Percentiles rank a stretch among this genome's conserved stretches.
phyloP scores from a whole-genome alignment of 2,888 invertebrate genomes.

The Pinctada fucata region DNA sequence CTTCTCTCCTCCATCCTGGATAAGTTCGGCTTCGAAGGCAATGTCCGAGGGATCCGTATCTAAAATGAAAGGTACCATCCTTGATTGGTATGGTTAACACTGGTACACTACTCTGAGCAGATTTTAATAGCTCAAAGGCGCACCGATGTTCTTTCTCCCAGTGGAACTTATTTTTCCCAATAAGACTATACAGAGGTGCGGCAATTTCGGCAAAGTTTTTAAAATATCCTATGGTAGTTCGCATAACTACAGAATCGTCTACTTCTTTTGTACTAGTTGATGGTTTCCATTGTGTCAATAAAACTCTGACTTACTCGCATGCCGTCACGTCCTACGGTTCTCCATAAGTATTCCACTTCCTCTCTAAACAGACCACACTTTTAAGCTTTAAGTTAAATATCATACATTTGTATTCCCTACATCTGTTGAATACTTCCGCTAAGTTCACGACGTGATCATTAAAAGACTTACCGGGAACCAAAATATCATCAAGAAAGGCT shows the following conservation, averaged over 20 bases:
- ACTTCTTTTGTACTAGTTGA: constrained; percentile 37
- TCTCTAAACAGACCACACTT: constrained; percentile 44
- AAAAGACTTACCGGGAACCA: constrained; percentile 39
- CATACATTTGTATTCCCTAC: constrained; percentile 23
- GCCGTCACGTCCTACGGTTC: constrained; percentile 27
- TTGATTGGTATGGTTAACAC: constrained; percentile 9
- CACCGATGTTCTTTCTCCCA: constrained; percentile 30
- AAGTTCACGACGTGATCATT: constrained; percentile 38
- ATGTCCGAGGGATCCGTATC: constrained; percentile 38
- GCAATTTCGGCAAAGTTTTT: constrained; percentile 37
- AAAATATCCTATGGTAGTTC: constrained; percentile 39
- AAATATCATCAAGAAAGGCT: constrained; percentile 45
- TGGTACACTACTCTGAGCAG: background rate
- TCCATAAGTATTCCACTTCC: constrained; percentile 44
- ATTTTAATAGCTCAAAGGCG: constrained; percentile 30
- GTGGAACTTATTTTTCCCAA: constrained; percentile 32
- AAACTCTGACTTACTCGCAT: constrained; percentile 12
- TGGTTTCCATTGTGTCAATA: constrained; percentile 7
- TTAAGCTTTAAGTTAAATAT: constrained; percentile 42
- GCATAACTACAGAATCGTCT: constrained; percentile 37
- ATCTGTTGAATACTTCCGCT: constrained; percentile 32
- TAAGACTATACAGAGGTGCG: constrained; percentile 29
- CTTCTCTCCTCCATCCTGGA: constrained; percentile 15
- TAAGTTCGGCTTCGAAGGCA: constrained; percentile 17
- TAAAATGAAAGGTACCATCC: constrained; percentile 10